Evolutionary conservation across 30 jellyfish, hydroid and myxozoan genomes (phyloP), one percentile per base, ranked within the genome.

Genomic region (Aurelia sp.): DNA sequence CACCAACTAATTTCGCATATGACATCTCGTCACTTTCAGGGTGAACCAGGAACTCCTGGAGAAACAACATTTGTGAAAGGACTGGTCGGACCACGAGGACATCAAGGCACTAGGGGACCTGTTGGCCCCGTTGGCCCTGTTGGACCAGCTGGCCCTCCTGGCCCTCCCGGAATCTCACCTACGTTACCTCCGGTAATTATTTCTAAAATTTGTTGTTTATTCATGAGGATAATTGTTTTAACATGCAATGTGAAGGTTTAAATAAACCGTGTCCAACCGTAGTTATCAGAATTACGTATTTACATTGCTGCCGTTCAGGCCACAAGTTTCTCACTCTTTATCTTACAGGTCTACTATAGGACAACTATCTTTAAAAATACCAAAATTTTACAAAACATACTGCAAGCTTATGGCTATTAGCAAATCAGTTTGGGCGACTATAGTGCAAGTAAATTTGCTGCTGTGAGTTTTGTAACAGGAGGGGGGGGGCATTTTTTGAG

Each of bases 91-190:
- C 89, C 85, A 44, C 53, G 79, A 70, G 96, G 96, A 72, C 74
- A 64, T 4, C 66, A 64, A 52, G 92, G 92, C 10, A 70, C 71
- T 13, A 57, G 66, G 22, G 96, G 96, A 20, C 85, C 82, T 12
- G 12, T 48, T 19, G 96, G 96, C 18, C 87, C 84, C 13, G 77
- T 57, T 58, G 96, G 96, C 8, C 96, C 90, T 31, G 53, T 23
- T 62, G 90, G 90, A 41, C 90, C 96, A 13, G 50, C 63, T 16
- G 96, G 96, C 13, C 90, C 84, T 11, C 90, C 89, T 16, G 96
- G 91, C 41, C 79, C 86, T 50, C 77, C 89, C 10, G 90, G 90
- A 81, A 48, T 75, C 69, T 18, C 41, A 59, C 92, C 92, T 8
- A 27, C 53, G 9, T 60, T 62, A 10, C 66, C 76, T 23, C 71